Evolutionary conservation across 2,888 invertebrate species (phyloP), one percentile per base, ranked within the genome.

Genomic region (Caenorhabditis sp.): DNA sequence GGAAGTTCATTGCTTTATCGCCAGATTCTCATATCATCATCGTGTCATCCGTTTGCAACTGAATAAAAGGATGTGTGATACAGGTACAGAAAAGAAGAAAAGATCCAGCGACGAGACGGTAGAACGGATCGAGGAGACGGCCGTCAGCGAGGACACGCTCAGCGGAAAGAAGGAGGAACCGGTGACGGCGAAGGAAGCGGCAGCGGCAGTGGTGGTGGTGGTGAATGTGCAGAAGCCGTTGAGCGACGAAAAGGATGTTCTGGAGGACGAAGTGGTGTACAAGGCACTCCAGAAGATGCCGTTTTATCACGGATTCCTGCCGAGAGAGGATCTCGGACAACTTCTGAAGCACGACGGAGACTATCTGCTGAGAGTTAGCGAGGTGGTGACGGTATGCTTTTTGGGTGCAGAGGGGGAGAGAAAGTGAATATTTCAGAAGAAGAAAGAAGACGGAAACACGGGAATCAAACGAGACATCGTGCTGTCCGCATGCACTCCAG

Each of bases 251-350:
- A 67, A 53, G 28, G 76, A 76, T 55, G 76, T 76, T 6, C 53
- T 76, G 18, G 76, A 67, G 18, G 76, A 76, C 20, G 76, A 76
- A 22, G 76, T 35, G n/a, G 32, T 76, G 28, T 67, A 67, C 44
- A 69, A 70, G 28, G 65, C 55, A 22, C 79, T 79, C 18, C 58
- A 58, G 3, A 40, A 56, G 24, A 60, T 78, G 68, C 62, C 68
- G 18, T 83, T 60, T 15, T 83, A 80, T 32, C 83, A 83, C 61
- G 83, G 83, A 13, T 77, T 77, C 26, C 20, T 83, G 58, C 71
- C 80, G 0, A 69, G 80, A 4, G 80, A 83, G 1, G 83, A 80
- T 53, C 62, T 80, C 28, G 40, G 40, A 32, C 20, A 50, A 4
- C 40, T 80, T 3, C 26, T 80, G 26, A 37, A 44, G 37, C 53